A percentile compares a stretch with the other conserved stretches of the same genome.
Conservation (phyloP, 2,113 vertebrate species). For the Ciconia boyciana region DNA sequence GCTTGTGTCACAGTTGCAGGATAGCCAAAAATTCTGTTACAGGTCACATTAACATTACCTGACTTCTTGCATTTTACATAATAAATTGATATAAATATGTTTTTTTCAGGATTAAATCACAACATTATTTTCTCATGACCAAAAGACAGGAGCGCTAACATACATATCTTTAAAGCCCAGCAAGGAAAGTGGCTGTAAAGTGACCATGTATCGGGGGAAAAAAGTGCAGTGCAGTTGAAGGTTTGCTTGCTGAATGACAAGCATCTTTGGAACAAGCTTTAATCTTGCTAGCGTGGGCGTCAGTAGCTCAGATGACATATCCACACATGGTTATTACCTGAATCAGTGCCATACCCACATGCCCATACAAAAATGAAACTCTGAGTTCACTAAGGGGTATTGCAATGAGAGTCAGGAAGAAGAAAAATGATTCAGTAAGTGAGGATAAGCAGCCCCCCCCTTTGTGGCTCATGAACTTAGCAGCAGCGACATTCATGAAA, state of each 20-base stretch:
- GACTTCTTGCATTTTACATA: not conserved
- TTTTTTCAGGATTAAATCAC: not conserved
- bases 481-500: not conserved
- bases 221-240: not conserved
- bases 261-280: not conserved
- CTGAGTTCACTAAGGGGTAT: not conserved
- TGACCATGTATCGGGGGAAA: not conserved
- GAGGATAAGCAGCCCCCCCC: not conserved
- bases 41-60: not conserved
- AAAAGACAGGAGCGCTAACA: not conserved
- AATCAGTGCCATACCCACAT: not conserved
- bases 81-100: not conserved
- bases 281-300: rapidly evolving
- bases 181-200: not conserved
- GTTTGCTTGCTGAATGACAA: not conserved
- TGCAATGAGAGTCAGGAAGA: not conserved
- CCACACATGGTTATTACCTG: not conserved
- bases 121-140: not conserved
- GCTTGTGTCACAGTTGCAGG: not conserved
- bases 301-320: not conserved
- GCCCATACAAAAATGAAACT: not conserved
- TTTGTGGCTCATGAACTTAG: not conserved
- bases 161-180: not conserved
- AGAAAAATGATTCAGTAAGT: not conserved
- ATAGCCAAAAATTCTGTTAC: not conserved